Conservation (phyloP, 2,113 vertebrate species). For the human (Homo sapiens) region GRCh38 chr16:51110001-51110500, state of each 20-base stretch:
- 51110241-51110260: accelerated
- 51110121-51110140: not conserved
- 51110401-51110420: not conserved
- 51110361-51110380: not conserved
- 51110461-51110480: not conserved
- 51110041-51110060: not conserved
- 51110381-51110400: accelerated
- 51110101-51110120: not conserved
- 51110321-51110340: not conserved
- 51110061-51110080: not conserved
- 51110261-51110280: not conserved
- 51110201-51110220: accelerated
- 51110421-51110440: not conserved
- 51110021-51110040: not conserved
- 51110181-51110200: not conserved
- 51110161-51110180: not conserved
- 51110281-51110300: not conserved
- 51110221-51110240: not conserved
- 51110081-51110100: not conserved
- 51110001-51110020: not conserved
- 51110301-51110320: not conserved
- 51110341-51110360: not conserved
- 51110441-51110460: not conserved
- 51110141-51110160: not conserved
- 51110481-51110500: not conserved